phyloP scores from a whole-genome alignment of 2,888 invertebrate genomes.

The Eubasilissa splendida region DNA sequence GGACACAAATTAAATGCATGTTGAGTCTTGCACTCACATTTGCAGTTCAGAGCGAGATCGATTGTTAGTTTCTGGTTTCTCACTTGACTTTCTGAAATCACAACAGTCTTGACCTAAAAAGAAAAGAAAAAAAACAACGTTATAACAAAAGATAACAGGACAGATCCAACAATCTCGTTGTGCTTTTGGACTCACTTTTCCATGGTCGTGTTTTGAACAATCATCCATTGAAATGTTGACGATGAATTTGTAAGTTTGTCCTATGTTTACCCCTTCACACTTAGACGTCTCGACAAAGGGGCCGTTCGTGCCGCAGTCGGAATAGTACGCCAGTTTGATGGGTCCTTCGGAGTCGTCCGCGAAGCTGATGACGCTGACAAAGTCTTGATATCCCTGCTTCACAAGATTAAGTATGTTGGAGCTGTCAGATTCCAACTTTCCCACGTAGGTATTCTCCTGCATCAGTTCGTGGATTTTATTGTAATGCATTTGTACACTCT shows the following conservation, averaged over 20 bases:
- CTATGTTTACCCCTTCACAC: conserved; percentile 76
- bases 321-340: conserved; percentile 78
- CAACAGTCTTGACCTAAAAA: conserved; percentile 65
- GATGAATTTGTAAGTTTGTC: conserved; percentile 76
- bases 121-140: conserved; percentile 39
- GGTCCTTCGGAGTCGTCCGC: conserved; percentile 75
- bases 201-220: conserved; percentile 59
- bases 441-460: conserved; percentile 82
- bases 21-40: conserved; percentile 74
- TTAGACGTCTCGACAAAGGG: conserved; percentile 69
- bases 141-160: background rate
- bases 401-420: conserved; percentile 90
- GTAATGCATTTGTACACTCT: conserved; percentile 79
- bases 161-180: background rate
- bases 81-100: conserved; percentile 84
- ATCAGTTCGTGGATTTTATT: conserved; percentile 79
- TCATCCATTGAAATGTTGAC: conserved; percentile 75
- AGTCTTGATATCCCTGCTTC: conserved; percentile 84
- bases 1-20: conserved; percentile 63
- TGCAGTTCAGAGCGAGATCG: conserved; percentile 82
- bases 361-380: conserved; percentile 78
- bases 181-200: conserved; percentile 18
- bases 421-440: conserved; percentile 85
- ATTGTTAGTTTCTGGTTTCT: conserved; percentile 79
- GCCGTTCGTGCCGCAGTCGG: conserved; percentile 77